Evolutionary conservation across 2,888 invertebrate species (phyloP).

Genomic region (Homarus gammarus): DNA sequence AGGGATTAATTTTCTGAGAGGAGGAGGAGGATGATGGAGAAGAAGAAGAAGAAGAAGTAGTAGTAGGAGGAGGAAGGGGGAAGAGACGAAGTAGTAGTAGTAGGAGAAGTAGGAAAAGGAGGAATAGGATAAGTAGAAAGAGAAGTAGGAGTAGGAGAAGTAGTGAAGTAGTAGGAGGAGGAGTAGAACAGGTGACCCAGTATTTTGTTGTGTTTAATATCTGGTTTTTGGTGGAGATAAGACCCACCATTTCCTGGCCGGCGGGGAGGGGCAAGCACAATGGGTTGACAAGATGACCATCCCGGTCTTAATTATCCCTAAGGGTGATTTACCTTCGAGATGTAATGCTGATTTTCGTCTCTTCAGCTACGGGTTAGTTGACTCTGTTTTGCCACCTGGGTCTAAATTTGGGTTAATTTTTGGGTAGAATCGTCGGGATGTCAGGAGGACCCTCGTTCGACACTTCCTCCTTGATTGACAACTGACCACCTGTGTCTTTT

Average conservation of each 20-base stretch:
- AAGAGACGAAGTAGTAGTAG: too few relatives aligned
- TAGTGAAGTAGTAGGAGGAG: too few relatives aligned
- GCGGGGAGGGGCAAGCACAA: not conserved
- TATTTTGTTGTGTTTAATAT: conserved; percentile 2
- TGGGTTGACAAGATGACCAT: not conserved
- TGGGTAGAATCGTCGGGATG: not conserved
- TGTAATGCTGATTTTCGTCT: not conserved
- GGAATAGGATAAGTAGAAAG: too few relatives aligned
- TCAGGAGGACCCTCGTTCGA: not conserved
- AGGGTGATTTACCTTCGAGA: not conserved
- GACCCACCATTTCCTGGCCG: not conserved
- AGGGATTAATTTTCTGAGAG: too few relatives aligned
- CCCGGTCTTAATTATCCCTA: not conserved
- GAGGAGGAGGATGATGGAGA: too few relatives aligned
- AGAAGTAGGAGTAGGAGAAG: too few relatives aligned
- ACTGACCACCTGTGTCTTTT: too few relatives aligned
- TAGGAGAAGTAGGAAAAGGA: too few relatives aligned
- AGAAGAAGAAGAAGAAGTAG: too few relatives aligned
- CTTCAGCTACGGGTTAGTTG: not conserved
- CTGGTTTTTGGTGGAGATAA: not conserved
- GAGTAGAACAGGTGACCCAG: not conserved
- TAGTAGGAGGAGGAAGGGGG: too few relatives aligned
- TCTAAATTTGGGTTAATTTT: not conserved
- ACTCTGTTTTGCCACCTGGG: not conserved
- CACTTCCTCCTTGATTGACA: not conserved